Percentiles rank a stretch among this genome's conserved stretches.
Conservation (phyloP, 2,113 vertebrate species). For the Neotragus moschatus region DNA sequence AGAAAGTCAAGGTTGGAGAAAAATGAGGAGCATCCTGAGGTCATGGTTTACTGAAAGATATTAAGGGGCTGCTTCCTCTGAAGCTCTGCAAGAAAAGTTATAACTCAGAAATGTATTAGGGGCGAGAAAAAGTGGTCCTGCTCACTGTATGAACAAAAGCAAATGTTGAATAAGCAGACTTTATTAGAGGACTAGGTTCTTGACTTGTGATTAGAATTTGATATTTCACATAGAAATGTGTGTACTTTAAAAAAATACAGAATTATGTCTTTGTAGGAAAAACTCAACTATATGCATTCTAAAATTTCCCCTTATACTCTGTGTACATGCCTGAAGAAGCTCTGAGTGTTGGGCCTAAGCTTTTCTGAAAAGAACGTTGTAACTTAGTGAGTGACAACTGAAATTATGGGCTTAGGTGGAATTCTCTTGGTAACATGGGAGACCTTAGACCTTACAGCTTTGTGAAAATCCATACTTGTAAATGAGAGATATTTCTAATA, state of each 20-base stretch:
- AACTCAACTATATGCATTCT: not conserved
- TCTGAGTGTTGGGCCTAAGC: not conserved
- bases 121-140: not conserved
- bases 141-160: not conserved
- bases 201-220: not conserved
- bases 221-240: not conserved
- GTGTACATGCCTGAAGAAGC: not conserved
- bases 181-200: not conserved
- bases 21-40: not conserved
- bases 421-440: not conserved
- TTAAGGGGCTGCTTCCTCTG: not conserved
- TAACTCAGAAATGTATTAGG: not conserved
- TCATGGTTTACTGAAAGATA: not conserved
- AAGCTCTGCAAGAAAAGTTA: not conserved
- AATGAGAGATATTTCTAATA: constrained; percentile 25
- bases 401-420: not conserved
- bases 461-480: not conserved
- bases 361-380: not conserved
- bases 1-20: constrained; percentile 5
- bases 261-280: not conserved
- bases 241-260: not conserved
- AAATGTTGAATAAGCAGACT: not conserved
- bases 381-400: not conserved
- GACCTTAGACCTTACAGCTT: not conserved
- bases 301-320: not conserved